Percentiles rank a stretch among this genome's conserved stretches.
phyloP scores from a whole-genome alignment of 2,888 invertebrate genomes.

The Drosophila acutilabella region DNA sequence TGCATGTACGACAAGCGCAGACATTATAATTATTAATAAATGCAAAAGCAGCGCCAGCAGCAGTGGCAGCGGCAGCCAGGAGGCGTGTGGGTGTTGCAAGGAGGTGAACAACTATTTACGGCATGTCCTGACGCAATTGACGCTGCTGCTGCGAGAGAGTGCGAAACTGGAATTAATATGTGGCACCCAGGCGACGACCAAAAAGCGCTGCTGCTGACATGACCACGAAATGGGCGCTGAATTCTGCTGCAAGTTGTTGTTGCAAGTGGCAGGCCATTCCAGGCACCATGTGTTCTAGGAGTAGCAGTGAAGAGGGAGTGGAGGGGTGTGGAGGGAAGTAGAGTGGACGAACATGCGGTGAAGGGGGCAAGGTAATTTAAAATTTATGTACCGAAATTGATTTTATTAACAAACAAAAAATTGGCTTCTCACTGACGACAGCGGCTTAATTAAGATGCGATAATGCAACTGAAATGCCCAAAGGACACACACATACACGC shows the following conservation, averaged over 20 bases:
- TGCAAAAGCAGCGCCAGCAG: constrained; percentile 60
- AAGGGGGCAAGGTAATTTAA: constrained; percentile 46
- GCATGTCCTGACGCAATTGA: constrained; percentile 62
- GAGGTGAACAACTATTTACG: constrained; percentile 77
- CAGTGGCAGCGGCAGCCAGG: no score
- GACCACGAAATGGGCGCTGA: constrained; percentile 46
- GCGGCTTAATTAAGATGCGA: constrained; percentile 64
- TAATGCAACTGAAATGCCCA: constrained; percentile 18
- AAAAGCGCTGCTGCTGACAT: constrained; percentile 59
- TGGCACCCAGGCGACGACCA: constrained; percentile 73
- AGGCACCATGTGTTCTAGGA: background rate
- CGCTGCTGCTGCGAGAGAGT: constrained; percentile 56
- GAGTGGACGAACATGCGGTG: no score
- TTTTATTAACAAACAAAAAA: constrained; percentile 76
- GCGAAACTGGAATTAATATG: constrained; percentile 83
- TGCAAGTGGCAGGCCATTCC: constrained; percentile 9
- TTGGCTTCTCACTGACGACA: constrained; percentile 49
- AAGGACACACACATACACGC: background rate
- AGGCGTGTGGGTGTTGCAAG: constrained; percentile 21
- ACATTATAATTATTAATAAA: constrained; percentile 81
- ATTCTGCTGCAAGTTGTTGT: constrained; percentile 14
- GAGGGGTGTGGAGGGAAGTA: no score
- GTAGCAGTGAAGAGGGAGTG: background rate
- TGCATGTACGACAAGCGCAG: constrained; percentile 66
- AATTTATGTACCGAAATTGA: constrained; percentile 77